Evolutionary conservation across 2,888 invertebrate species (phyloP), one percentile per base, ranked within the genome.

Genomic region (Lasioglossum marginatum): DNA sequence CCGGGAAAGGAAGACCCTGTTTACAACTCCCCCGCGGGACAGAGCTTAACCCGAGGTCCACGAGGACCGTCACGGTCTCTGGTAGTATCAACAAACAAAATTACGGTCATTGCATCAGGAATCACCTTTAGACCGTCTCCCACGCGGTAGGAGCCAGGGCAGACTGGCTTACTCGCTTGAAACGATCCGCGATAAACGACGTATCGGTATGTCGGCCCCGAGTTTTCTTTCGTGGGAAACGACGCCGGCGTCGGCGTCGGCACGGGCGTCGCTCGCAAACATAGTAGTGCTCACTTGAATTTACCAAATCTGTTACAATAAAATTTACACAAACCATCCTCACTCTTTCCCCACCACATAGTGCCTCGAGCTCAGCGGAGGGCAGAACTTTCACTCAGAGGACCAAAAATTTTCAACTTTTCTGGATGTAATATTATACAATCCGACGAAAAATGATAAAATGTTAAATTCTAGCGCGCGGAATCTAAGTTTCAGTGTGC

Each of bases 171-270:
- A 27, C 12, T 40, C 68, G 82, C 57, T 43, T 27, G 31, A 45
- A 77, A 19, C 16, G 43, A 8, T 72, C 31, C 57, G 57, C 71
- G 77, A 84, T 77, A 82, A 77, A 63, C 71, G n/a, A 1, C 6
- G 31, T 34, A 57, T 57, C 34, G 8, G 23, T 23, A 19, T 77
- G 48, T 84, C 77, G 16, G 52, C 27, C 37, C 48, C n/a, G 40
- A 70, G 77, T 70, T 75, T 34, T 63, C 52, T 16, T 60, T 77
- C 31, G 48, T 63, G 48, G 77, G 63, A 84, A 83, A 43, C 23
- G 37, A 72, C 43, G 43, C 12, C 43, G 8, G 48, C 12, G 37
- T n/a, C n/a, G 10, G 4, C 4, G 10, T 43, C 57, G 23, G 1
- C n/a, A 27, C 27, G 12, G 12, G 27, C 27, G 14, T 60, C 60